These are phyloP conservation scores for Coenonympha glycerion DNA, from an alignment of 2,888 invertebrate genomes.

Conservation along the genomic window DNA sequence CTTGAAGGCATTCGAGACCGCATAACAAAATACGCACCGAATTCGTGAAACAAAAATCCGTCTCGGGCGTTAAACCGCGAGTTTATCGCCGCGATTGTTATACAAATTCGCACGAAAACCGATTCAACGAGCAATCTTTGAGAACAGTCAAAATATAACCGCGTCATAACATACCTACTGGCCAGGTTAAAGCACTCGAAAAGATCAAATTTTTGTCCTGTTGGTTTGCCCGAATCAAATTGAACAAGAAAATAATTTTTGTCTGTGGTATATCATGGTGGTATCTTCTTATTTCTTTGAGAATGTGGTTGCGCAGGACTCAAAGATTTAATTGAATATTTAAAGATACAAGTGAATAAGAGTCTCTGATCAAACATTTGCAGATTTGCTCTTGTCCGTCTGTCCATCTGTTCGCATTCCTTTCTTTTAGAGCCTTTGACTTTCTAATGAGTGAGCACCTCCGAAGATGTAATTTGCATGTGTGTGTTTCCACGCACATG, in stretches of 20 bases:
- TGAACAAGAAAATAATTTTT: neutral
- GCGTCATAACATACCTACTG: conserved; percentile 19
- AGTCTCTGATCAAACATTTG: too few relatives aligned
- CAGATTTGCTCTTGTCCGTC: too few relatives aligned
- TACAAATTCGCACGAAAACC: conserved; percentile 42
- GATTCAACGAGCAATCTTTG: conserved; percentile 35
- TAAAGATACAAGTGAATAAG: too few relatives aligned
- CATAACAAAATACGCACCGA: conserved; percentile 25
- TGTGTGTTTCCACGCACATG: too few relatives aligned
- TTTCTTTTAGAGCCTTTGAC: too few relatives aligned
- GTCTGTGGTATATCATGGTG: too few relatives aligned
- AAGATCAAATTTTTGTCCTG: neutral
- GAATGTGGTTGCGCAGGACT: too few relatives aligned
- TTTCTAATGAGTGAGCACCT: too few relatives aligned
- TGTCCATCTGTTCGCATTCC: too few relatives aligned
- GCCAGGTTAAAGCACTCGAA: neutral
- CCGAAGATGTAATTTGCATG: too few relatives aligned
- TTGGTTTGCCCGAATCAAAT: neutral
- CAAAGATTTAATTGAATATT: too few relatives aligned
- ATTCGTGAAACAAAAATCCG: conserved; percentile 31
- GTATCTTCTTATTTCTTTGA: too few relatives aligned
- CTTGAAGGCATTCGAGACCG: conserved; percentile 6
- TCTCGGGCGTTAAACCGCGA: conserved; percentile 25
- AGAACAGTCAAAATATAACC: conserved; percentile 33
- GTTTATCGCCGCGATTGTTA: conserved; percentile 39